Conservation (phyloP, 2,113 vertebrate genomes). For the Odontophorus gujanensis region DNA sequence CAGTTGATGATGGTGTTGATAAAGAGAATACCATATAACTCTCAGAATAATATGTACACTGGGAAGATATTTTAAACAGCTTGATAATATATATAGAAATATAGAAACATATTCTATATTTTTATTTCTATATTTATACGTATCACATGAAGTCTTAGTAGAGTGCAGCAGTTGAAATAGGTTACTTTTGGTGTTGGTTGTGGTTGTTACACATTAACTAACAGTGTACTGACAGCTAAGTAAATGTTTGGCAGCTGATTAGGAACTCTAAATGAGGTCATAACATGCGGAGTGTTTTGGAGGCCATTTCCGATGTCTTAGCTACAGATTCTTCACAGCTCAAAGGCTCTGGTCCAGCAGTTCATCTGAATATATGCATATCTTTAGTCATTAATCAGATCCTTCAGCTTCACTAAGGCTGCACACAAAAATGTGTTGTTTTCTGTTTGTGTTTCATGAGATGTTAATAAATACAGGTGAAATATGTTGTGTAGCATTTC, state of each 20-base stretch:
- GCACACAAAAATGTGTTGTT: neutral
- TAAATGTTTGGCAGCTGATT: conserved; percentile 59
- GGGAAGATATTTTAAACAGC: neutral
- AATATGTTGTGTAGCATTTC: neutral
- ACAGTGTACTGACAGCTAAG: conserved; percentile 25
- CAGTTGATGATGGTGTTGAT: neutral
- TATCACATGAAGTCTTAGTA: too few species aligned
- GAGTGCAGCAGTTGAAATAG: neutral
- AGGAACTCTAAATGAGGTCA: conserved; percentile 25
- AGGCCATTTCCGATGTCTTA: neutral
- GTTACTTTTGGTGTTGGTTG: conserved; percentile 1
- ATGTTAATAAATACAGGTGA: neutral
- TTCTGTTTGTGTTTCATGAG: neutral
- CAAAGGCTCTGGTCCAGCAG: neutral
- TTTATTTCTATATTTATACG: too few species aligned
- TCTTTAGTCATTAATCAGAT: neutral
- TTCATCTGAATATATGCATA: neutral
- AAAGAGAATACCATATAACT: neutral
- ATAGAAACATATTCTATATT: too few species aligned
- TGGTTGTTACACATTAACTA: conserved; percentile 59
- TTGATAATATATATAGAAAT: neutral
- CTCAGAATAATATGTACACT: neutral
- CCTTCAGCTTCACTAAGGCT: neutral
- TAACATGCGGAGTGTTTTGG: neutral
- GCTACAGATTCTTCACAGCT: neutral